Conservation (phyloP, 1,140 invertebrate genomes). For the Saccostrea cuccullata region DNA sequence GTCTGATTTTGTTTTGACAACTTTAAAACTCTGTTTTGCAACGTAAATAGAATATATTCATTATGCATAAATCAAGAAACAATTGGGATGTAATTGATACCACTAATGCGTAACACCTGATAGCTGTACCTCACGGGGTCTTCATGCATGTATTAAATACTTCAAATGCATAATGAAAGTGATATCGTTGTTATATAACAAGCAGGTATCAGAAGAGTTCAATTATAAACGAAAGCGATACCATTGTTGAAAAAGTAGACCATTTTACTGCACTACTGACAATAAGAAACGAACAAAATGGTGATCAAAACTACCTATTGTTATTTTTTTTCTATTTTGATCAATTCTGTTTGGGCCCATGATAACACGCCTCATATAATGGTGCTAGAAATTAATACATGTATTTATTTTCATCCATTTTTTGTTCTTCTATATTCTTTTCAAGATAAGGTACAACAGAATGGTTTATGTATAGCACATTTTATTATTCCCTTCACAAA, state of each 20-base stretch:
- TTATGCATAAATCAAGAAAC: conserved; percentile 22
- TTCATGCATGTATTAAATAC: neutral
- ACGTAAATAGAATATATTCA: neutral
- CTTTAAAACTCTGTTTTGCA: neutral
- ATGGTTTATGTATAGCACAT: neutral
- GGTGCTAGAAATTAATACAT: neutral
- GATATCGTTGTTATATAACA: conserved; percentile 28
- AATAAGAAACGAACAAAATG: neutral
- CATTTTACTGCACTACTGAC: neutral
- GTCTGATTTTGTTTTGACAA: neutral
- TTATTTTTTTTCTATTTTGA: neutral
- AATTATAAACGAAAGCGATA: neutral
- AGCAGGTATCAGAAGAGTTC: neutral
- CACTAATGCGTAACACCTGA: neutral
- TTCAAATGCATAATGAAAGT: neutral
- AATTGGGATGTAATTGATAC: conserved; percentile 1
- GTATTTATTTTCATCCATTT: neutral
- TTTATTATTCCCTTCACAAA: conserved; percentile 16
- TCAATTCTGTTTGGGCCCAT: neutral
- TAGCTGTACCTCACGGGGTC: neutral
- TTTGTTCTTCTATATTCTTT: neutral
- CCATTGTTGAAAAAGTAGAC: neutral
- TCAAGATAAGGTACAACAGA: neutral
- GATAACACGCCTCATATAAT: neutral
- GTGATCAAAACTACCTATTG: neutral